Evolutionary conservation across 2,797 vertebrate species (phyloP).

Genomic region (Ctenochaetus hawaiiensis): DNA sequence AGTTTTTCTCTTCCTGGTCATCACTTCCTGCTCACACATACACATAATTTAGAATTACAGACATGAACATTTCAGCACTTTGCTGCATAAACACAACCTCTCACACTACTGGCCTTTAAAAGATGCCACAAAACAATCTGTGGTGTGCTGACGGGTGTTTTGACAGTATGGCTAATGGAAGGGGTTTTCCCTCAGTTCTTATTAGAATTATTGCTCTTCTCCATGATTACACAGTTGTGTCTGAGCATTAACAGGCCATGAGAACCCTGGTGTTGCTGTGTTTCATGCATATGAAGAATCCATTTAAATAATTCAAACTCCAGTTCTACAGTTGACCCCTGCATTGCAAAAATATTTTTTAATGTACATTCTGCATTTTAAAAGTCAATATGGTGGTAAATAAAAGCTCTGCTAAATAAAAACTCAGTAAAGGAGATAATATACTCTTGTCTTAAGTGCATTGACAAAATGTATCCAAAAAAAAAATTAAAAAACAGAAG

Average conservation of each 20-base stretch:
- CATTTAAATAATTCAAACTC: not conserved
- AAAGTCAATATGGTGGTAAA: not conserved
- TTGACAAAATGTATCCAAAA: not conserved
- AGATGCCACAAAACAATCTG: not conserved
- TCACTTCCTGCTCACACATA: not conserved
- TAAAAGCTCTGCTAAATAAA: not conserved
- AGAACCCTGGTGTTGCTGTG: not conserved
- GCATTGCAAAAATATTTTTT: not conserved
- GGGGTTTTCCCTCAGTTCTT: not conserved
- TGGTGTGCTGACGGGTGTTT: not conserved
- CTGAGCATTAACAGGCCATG: not conserved
- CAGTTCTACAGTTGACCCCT: not conserved
- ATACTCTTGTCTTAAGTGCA: not conserved
- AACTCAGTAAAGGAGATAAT: not conserved
- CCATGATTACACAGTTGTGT: not conserved
- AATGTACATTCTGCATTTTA: constrained; percentile 11
- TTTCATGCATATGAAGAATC: not conserved
- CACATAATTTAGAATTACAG: not conserved
- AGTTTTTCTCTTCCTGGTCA: not conserved
- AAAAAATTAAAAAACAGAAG: not conserved
- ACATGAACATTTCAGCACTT: not conserved
- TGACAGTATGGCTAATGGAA: not conserved
- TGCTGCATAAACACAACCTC: constrained; percentile 36
- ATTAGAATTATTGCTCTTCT: not conserved
- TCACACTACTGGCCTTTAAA: constrained; percentile 7